Evolutionary conservation across 2,113 vertebrate species (phyloP).

Genomic region (Edolisoma coerulescens): DNA sequence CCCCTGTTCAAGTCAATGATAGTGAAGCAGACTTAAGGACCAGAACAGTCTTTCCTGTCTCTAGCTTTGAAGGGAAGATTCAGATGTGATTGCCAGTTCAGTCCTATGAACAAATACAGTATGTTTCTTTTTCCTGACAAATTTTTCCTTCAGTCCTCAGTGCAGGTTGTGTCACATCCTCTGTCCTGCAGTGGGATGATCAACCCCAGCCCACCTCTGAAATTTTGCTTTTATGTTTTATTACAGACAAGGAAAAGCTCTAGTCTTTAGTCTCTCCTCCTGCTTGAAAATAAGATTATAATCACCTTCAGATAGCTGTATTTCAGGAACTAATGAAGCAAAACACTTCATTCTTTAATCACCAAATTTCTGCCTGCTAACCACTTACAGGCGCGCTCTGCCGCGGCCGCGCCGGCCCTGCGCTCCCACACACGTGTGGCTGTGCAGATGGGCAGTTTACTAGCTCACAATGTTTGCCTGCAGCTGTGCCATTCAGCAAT

Average conservation of each 20-base stretch:
- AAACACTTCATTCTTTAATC: conserved; percentile 29
- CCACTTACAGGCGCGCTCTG: not conserved
- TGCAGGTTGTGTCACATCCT: not conserved
- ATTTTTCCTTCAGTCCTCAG: not conserved
- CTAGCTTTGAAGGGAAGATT: not conserved
- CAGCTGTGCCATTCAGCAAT: conserved; percentile 61
- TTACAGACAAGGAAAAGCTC: not conserved
- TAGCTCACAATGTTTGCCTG: conserved; percentile 49
- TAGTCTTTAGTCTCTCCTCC: not conserved
- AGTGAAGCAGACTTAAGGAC: not conserved
- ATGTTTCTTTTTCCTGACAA: not conserved
- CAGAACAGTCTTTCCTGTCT: not conserved
- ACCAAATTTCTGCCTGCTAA: conserved; percentile 20
- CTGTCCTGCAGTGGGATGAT: not conserved
- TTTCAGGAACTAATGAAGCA: conserved; percentile 35
- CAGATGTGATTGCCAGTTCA: not conserved
- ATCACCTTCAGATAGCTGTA: not conserved
- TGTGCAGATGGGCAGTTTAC: conserved; percentile 64
- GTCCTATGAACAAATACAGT: not conserved
- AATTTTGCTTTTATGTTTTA: not conserved
- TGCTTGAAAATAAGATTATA: conserved; percentile 1
- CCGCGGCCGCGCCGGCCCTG: not conserved
- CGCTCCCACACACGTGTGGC: conserved; percentile 43
- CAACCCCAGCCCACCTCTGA: not conserved
- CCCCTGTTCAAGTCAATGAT: not conserved